Base-by-base conservation (phyloP, 2,888 invertebrate species). In the Pristionchus arcanus region DNA sequence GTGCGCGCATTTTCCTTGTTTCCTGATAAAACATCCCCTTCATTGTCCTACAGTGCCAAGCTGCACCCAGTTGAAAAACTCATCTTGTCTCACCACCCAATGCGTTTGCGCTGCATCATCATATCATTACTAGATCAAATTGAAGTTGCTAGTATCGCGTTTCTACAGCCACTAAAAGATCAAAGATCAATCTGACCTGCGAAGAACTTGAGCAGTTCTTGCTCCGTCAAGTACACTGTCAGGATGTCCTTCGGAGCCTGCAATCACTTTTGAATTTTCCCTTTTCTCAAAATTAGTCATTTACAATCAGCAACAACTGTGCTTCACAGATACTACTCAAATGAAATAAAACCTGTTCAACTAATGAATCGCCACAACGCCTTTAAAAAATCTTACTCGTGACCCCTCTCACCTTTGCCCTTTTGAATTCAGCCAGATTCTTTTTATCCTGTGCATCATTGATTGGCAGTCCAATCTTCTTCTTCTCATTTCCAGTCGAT, bases 401-500 rank as follows among this genome's bases (percentile, higher is more conserved):
- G n/a, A 19, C 15, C 2, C 2, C 2, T 71, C 37, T 11, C 59
- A 85, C 84, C 84, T 85, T 85, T 13, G 84, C 84, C 19, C 59
- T 85, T 31, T 28, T 85, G 59, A 59, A 85, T 15, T 85, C 84
- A 0, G 31, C 13, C 21, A 59, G 59, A 85, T 85, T 59, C 84
- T 85, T 85, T 19, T 15, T 55, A 19, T 85, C 84, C 59, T 85
- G 84, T 31, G 59, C 84, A 85, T 85, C 84, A 59, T 85, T 85
- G n/a, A 59, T 19, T 1, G 84, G 59, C 13, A 49, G 13, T 19
- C 21, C 55, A 25, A 11, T 34, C 34, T 59, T 59, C 59, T 85
- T 85, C 34, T 59, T 63, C 81, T 81, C 49, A 49, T 42, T 53
- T 59, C 55, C 49, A 16, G 59, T 85, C 2, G 84, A 31, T 0